Percentiles rank a stretch among this genome's conserved stretches.
phyloP scores from a whole-genome alignment of 2,797 vertebrate genomes.

The Sandelia bainsii region DNA sequence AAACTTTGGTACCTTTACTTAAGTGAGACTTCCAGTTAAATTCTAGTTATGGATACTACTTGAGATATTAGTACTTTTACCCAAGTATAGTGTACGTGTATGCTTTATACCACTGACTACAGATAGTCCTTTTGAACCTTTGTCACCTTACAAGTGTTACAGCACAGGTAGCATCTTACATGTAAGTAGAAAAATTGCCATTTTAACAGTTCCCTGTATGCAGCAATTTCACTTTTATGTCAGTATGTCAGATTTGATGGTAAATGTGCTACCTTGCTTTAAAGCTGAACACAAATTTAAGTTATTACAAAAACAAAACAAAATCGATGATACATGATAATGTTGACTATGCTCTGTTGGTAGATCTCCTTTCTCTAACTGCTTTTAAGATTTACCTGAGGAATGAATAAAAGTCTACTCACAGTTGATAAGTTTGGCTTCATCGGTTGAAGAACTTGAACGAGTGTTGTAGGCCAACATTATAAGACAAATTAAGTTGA shows the following conservation, averaged over 20 bases:
- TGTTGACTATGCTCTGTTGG: background rate
- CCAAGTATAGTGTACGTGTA: too few species aligned
- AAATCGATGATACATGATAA: background rate
- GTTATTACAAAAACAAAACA: background rate
- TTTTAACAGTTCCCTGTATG: background rate
- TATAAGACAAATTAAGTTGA: background rate
- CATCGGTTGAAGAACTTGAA: constrained; percentile 30
- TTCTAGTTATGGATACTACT: too few species aligned
- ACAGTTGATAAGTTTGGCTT: constrained; percentile 51
- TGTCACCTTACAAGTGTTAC: too few species aligned
- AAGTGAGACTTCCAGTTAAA: too few species aligned
- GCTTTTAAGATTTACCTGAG: background rate
- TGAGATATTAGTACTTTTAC: too few species aligned
- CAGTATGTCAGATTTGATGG: background rate
- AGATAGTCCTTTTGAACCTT: too few species aligned
- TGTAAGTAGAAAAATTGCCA: too few species aligned
- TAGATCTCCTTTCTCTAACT: background rate
- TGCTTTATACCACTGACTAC: too few species aligned
- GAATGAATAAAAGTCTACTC: constrained; percentile 42
- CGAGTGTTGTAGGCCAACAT: constrained; percentile 16
- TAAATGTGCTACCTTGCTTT: constrained; percentile 2
- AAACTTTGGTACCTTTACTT: too few species aligned
- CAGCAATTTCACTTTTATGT: background rate
- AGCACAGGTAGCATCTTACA: too few species aligned
- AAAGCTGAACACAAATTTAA: background rate